Base-by-base conservation (phyloP, 92 coral and sea anemone genomes). In the Zoanthus sociatus region DNA sequence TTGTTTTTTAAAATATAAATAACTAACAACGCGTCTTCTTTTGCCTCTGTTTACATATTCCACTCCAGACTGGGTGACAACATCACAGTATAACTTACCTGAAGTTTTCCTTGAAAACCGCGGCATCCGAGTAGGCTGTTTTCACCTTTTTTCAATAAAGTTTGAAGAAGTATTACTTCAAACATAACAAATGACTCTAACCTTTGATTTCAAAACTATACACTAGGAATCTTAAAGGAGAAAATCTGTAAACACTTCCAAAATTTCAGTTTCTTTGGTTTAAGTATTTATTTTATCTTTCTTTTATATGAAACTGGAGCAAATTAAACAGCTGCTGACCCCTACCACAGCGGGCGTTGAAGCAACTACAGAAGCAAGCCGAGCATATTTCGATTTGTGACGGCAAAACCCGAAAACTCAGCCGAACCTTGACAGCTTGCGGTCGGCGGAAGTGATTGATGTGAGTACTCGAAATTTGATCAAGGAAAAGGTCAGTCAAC, bases 21-120 rank as follows among this genome's bases (percentile, higher is more conserved):
- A 63, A n/a, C 9, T 63, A 63, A 63, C 8, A n/a, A 20, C 68
- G 9, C 9, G 15, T 17, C 18, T 61, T 61, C 17, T 3, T 15
- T 17, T 61, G 68, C 17, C 26, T 48, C 68, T 17, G 21, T 17
- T 18, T 15, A 61, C 21, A 17, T 17, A 15, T 0, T 61, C 8
- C 53, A 16, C 42, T 42, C 56, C 37, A 74, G 63, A 53, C 81
- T 11, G 32, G 58, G 51, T 15, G 4, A 42, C 61, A 14, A 17
- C 21, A 16, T n/a, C 37, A 46, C 18, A 55, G 9, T 16, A 72
- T 53, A 37, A 71, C 54, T 81, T 91, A 78, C 92, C 92, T 78
- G 95, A 89, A 50, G 98, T 86, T 86, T 93, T 94, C 89, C 95
- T 90, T 75, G 92, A 88, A 88, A 94, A 94, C 54, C 98, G 98